Evolutionary conservation across 2,113 vertebrate species (phyloP), one percentile per base, ranked within the genome.

Genomic region (Lethenteron reissneri): DNA sequence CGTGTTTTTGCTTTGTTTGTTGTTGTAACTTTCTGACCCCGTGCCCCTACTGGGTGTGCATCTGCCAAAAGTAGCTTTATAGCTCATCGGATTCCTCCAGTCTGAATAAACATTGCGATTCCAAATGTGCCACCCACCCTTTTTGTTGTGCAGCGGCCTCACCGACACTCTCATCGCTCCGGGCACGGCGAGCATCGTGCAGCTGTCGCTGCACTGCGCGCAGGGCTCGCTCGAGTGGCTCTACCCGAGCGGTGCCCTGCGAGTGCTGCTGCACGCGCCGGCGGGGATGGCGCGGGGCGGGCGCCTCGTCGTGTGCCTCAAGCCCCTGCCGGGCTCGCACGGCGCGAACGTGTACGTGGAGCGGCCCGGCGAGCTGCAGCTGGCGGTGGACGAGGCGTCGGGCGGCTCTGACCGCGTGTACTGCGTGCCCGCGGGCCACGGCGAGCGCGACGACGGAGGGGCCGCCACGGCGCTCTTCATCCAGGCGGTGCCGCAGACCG

Each of bases 121-220:
- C 41, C 41, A 41, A 41, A 41, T 41, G 41, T 41, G 41, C 41
- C 41, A 7, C 41, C 41, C 41, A 19, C 41, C 41, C 41, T 41
- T 41, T 41, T 41, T 41, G 41, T 41, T 7, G 41, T 41, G 41
- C 41, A 41, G 41, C 41, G 41, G 41, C 41, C 41, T 41, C 41
- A 41, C 41, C 41, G 41, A 41, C 41, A 41, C 41, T 7, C 41
- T 41, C 41, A 41, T 41, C 41, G 41, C 41, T 41, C 41, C 41
- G 41, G 41, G 41, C 41, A 41, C 41, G 41, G 41, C 41, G 41
- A 41, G 41, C 41, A 41, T 41, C 41, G 41, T 41, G 68, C 86
- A 87, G 78, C 81, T 86, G 58, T 81, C 76, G 10, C 79, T 87
- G 57, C 80, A 83, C 74, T 87, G 86, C 69, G 80, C 83, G 0